Evolutionary conservation across 2,888 invertebrate species (phyloP), one percentile per base, ranked within the genome.

Genomic region (Epinotia nisella): DNA sequence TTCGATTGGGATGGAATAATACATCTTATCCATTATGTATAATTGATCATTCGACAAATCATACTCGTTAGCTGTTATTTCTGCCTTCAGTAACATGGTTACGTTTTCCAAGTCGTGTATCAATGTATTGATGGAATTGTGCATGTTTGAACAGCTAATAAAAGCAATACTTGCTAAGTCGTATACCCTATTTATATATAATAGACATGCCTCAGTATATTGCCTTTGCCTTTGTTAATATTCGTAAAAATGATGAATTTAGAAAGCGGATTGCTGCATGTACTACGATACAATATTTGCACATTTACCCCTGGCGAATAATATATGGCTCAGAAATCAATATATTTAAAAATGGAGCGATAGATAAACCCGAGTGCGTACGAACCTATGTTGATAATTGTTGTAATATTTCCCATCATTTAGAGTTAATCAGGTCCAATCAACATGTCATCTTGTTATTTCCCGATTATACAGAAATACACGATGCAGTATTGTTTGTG

Each of bases 401-500:
- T 17, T 21, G 2, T 5, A 19, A 55, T 10, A 21, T 55, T 19
- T 55, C 21, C 4, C 21, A 13, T 2, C 19, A 21, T 55, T 21
- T 55, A 1, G 3, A 55, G 21, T 1, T 55, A 11, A 55, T 21
- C 9, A 19, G 21, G 21, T 11, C 1, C 1, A 21, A 11, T 19
- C 10, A 55, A 55, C 2, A 21, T 21, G 11, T 19, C 5, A 3
- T 55, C 1, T 55, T 55, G 21, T 55, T 55, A 13, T 55, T 55
- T 55, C 5, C 21, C 0, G 55, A 55, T 5, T 1, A 55, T 10
- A 7, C 21, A 21, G 0, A 1, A 21, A 55, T 55, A 9, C 21
- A 55, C 21, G 55, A 55, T 55, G 55, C 55, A 2, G 55, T 55
- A 21, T 55, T 55, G 7, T 55, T 55, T 55, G 55, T 55, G 17